A percentile compares a stretch with the other conserved stretches of the same genome.
Conservation (phyloP, 2,113 vertebrate genomes). For the Cairina moschata region DNA sequence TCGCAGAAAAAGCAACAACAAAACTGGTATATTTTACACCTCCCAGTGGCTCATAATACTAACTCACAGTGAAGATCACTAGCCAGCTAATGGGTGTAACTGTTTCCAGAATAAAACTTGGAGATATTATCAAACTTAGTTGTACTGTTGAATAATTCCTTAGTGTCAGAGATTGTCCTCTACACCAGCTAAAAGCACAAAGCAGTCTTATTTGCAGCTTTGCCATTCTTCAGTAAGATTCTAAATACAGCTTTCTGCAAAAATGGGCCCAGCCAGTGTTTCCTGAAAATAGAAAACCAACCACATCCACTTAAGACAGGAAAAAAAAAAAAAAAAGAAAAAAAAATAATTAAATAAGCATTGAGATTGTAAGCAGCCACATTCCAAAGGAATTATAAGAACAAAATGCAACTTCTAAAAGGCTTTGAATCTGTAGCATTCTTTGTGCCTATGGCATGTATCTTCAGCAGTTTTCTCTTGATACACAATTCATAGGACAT, state of each 20-base stretch:
- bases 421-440: background rate
- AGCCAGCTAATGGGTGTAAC: background rate
- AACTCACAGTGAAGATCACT: background rate
- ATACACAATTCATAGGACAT: background rate
- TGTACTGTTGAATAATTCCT: background rate
- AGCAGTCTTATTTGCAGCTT: background rate
- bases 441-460: background rate
- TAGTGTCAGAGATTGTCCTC: background rate
- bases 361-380: background rate
- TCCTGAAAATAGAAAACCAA: background rate
- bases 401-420: background rate
- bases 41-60: background rate
- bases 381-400: background rate
- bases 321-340: background rate
- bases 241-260: background rate
- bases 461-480: background rate
- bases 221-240: background rate
- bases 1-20: background rate
- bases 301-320: background rate
- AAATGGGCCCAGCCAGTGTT: background rate
- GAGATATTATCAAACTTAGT: background rate
- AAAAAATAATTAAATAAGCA: background rate
- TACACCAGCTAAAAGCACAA: background rate
- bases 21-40: background rate
- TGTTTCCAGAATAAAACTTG: background rate